These are phyloP conservation scores for Hydrophis major DNA, from an alignment of 2,797 vertebrate species.

Conservation along the genomic window DNA sequence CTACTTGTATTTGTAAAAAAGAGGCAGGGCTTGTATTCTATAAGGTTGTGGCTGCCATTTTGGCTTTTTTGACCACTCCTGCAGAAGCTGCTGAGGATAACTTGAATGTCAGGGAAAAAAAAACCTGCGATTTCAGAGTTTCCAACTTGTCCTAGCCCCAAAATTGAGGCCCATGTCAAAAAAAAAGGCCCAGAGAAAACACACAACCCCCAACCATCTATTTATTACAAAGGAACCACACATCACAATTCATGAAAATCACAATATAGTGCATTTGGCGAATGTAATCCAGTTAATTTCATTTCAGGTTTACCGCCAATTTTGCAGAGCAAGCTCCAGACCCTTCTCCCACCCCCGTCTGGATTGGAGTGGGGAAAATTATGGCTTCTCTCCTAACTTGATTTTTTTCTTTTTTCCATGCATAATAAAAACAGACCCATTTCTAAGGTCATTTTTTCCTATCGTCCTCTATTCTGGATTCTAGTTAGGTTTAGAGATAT, in stretches of 20 bases:
- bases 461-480: background rate
- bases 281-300: background rate
- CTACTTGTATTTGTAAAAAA: background rate
- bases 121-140: background rate
- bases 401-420: background rate
- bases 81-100: background rate
- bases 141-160: background rate
- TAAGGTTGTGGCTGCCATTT: background rate
- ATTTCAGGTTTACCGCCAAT: background rate
- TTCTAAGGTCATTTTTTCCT: background rate
- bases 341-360: background rate
- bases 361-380: background rate
- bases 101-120: background rate
- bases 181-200: background rate
- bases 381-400: constrained; percentile 36
- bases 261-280: background rate
- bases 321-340: background rate
- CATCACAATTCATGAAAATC: background rate
- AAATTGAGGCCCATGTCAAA: background rate
- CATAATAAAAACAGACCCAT: background rate
- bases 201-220: background rate
- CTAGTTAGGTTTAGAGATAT: background rate
- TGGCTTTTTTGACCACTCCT: background rate
- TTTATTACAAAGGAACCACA: constrained; percentile 14
- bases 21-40: too few species aligned